Evolutionary conservation across 2,113 vertebrate species (phyloP).

Genomic region (Ceyx margarethae): DNA sequence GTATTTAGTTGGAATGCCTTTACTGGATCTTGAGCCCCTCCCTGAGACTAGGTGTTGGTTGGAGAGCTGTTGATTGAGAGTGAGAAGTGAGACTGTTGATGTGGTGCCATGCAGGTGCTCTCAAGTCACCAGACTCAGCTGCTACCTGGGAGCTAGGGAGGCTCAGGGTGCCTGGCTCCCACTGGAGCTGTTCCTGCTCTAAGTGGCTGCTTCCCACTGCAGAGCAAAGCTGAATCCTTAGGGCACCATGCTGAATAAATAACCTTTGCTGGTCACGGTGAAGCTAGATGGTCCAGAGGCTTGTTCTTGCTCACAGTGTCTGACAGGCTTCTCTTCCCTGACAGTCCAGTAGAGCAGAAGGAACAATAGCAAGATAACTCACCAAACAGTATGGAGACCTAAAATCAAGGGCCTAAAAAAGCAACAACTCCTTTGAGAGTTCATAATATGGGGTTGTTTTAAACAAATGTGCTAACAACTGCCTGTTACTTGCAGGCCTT

Average conservation of each 20-base stretch:
- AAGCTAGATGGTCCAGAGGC: neutral
- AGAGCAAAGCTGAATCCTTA: neutral
- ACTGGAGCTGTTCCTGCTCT: neutral
- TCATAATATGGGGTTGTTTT: neutral
- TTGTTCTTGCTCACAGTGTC: neutral
- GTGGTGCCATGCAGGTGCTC: neutral
- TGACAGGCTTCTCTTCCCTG: neutral
- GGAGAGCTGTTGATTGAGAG: neutral
- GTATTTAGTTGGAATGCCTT: neutral
- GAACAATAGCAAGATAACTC: neutral
- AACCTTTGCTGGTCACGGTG: neutral
- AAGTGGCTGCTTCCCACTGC: neutral
- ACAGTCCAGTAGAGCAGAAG: neutral
- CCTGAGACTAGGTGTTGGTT: neutral
- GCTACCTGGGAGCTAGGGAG: neutral
- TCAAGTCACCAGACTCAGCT: neutral
- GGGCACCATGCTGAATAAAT: neutral
- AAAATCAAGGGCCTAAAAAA: neutral
- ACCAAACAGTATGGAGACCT: neutral
- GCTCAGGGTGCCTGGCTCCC: neutral
- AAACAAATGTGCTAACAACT: neutral
- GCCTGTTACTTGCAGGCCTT: neutral
- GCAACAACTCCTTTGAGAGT: neutral
- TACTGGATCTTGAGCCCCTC: neutral
- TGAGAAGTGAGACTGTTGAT: neutral